These are phyloP conservation scores for Falco berigora DNA, from an alignment of 2,797 vertebrate genomes.

Conservation along the genomic window DNA sequence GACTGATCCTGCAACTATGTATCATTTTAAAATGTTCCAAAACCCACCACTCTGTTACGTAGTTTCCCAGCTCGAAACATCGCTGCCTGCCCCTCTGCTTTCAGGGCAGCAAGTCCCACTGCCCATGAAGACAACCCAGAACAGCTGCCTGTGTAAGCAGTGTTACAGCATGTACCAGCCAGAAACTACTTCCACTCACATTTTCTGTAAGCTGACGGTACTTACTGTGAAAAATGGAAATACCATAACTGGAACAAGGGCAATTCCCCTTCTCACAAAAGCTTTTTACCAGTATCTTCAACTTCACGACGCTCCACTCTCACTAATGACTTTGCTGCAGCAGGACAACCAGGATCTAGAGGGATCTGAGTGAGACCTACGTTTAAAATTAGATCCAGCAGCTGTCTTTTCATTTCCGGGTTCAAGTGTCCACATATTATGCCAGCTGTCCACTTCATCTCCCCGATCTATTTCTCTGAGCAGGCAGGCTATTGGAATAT, in stretches of 20 bases:
- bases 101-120: neutral
- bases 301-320: neutral
- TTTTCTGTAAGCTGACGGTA: neutral
- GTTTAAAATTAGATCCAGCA: slow-evolving; percentile 69
- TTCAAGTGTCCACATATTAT: neutral
- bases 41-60: neutral
- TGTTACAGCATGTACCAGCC: neutral
- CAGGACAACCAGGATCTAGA: neutral
- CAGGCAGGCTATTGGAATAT: neutral
- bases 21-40: neutral
- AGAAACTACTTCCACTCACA: neutral
- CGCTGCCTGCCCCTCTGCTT: neutral
- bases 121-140: neutral
- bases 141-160: neutral
- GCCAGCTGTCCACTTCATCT: neutral
- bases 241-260: slow-evolving; percentile 44
- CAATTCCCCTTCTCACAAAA: neutral
- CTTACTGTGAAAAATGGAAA: slow-evolving; percentile 66
- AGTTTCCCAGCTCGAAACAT: neutral
- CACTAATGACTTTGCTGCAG: neutral
- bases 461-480: neutral
- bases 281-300: neutral
- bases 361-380: neutral
- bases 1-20: neutral
- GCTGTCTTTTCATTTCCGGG: slow-evolving; percentile 35